These are phyloP conservation scores for Sepiola atlantica DNA, from an alignment of 2,888 invertebrate genomes.

Conservation along the genomic window DNA sequence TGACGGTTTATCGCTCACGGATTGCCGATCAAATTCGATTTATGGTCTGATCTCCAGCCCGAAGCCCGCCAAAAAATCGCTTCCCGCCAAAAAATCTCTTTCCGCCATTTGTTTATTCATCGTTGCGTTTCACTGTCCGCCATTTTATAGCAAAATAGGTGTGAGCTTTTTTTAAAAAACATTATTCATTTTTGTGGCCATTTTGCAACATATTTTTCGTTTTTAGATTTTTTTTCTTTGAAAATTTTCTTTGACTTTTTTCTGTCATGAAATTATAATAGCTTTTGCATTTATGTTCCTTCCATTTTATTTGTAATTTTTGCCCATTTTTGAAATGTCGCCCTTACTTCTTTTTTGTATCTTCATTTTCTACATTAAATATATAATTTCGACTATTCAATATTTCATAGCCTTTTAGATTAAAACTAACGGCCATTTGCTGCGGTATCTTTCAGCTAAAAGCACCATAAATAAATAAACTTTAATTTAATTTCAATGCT, in stretches of 20 bases:
- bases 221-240: background rate
- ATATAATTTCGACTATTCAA: background rate
- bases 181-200: background rate
- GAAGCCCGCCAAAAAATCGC: background rate
- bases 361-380: background rate
- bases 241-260: background rate
- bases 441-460: background rate
- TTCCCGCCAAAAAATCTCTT: background rate
- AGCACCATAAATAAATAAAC: background rate
- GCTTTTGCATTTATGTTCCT: background rate
- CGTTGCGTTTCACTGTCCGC: background rate
- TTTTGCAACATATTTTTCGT: background rate
- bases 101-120: background rate
- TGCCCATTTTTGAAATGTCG: background rate
- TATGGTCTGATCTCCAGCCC: conserved; percentile 20
- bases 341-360: background rate
- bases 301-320: background rate
- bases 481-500: conserved; percentile 10
- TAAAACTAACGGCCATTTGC: background rate
- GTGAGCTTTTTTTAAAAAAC: background rate
- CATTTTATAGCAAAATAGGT: background rate
- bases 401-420: background rate
- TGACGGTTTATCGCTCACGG: conserved; percentile 19
- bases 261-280: background rate
- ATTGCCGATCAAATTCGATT: conserved; percentile 32